Evolutionary conservation across 2,888 invertebrate genomes (phyloP).

Genomic region (Caenorhabditis imperialis): DNA sequence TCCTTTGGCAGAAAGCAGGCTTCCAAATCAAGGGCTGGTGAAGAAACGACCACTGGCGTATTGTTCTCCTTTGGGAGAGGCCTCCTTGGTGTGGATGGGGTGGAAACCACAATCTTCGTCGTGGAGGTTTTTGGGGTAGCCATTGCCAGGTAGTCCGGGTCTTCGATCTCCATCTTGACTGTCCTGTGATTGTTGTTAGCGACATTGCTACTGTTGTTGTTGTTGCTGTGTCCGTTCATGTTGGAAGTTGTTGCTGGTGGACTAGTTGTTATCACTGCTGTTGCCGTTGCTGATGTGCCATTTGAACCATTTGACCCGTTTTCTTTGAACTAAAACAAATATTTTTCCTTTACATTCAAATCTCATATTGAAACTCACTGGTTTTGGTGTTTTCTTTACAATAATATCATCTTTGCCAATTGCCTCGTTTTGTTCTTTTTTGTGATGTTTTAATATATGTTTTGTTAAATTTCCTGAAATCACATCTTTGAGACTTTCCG

Average conservation of each 20-base stretch:
- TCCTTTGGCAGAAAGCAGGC: slow-evolving; percentile 53
- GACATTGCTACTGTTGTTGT: slow-evolving; percentile 28
- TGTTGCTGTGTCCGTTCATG: slow-evolving; percentile 18
- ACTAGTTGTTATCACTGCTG: slow-evolving; percentile 26
- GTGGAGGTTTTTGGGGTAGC: slow-evolving; percentile 1
- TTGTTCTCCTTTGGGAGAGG: slow-evolving; percentile 12
- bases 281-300: slow-evolving; percentile 17
- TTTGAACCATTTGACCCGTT: slow-evolving; percentile 29
- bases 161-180: slow-evolving; percentile 48
- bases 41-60: slow-evolving; percentile 16
- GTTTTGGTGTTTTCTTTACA: slow-evolving; percentile 72
- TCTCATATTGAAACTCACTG: slow-evolving; percentile 13
- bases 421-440: slow-evolving; percentile 75
- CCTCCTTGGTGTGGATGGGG: slow-evolving; percentile 6
- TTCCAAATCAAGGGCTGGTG: slow-evolving; percentile 5
- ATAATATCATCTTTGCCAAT: slow-evolving; percentile 78
- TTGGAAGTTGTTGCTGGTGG: slow-evolving; percentile 1
- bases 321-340: slow-evolving; percentile 21
- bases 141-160: slow-evolving; percentile 18
- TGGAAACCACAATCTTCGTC: slow-evolving; percentile 20
- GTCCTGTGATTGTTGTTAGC: slow-evolving; percentile 32
- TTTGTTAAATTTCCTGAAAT: slow-evolving; percentile 78
- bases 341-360: too few relatives aligned
- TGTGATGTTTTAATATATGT: slow-evolving; percentile 78
- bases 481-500: background rate